Base-by-base conservation (phyloP, 2,888 invertebrate species). In the Anorthoa munda region DNA sequence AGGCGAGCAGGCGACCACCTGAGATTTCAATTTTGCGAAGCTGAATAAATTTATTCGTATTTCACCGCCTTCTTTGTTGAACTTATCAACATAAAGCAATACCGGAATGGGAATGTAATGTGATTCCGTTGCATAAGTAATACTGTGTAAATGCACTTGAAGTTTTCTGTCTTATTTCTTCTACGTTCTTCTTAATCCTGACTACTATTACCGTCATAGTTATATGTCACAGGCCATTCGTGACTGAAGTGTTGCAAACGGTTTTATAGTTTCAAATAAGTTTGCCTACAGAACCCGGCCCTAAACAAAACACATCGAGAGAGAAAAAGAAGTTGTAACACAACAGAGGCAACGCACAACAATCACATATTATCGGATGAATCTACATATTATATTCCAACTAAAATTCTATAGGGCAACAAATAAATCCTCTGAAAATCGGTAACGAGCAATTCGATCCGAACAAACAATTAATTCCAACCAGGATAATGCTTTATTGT, bases 11-110 rank as follows among this genome's bases (percentile, higher is more conserved):
- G 85, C 91, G 92, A 92, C 94, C 95, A 95, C 95, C 95, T 95
- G 95, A 95, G 95, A 95, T 95, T 95, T 95, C 94, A 95, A 95
- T 95, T 94, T 95, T 90, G 92, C 92, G 91, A 91, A 92, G 92
- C 91, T 92, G 94, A 93, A 94, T 95, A 94, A 94, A 94, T 95
- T 94, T 95, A 93, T 94, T 93, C 92, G 88, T 92, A 92, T 94
- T 92, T 92, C 90, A 89, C 88, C 88, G 86, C 83, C 81, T 87
- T 90, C 92, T 93, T 92, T 92, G 90, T 92, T 91, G 90, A 90
- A 91, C 89, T 91, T 87, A 86, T 87, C 84, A 87, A 88, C 87
- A 88, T 89, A 88, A 90, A 87, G 88, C 87, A 88, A 89, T 87
- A 88, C 87, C 79, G 81, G 81, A 86, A 89, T 86, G 75, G 77